Evolutionary conservation across 2,888 invertebrate species (phyloP), one percentile per base, ranked within the genome.

Genomic region (Micropterix aruncella): DNA sequence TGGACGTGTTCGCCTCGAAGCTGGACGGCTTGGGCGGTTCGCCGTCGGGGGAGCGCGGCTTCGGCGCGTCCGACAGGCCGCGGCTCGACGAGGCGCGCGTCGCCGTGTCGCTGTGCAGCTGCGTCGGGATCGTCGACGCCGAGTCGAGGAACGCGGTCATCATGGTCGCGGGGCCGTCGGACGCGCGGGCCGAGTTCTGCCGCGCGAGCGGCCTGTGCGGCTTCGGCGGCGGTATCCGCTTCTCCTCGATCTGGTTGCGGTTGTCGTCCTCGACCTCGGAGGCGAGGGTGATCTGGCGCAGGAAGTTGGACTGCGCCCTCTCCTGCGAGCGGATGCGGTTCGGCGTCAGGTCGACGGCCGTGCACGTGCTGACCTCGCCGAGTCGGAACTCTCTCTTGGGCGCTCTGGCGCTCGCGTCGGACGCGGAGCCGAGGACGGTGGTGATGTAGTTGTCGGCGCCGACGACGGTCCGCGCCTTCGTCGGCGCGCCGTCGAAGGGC

Each of bases 391-490:
- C 48, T 41, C 45, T 45, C 46, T 49, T 50, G 16, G 49, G 49
- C 18, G 48, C 42, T 14, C 46, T 47, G 40, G 42, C 42, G 2
- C 15, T 37, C 18, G 43, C 43, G 50, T 64, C 67, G 44, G 66
- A 65, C 53, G 63, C 57, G 63, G 78, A 62, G 53, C 73, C 66
- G 63, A 70, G 69, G 40, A 75, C 74, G 40, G 82, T 81, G 48
- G 79, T 80, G 43, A 83, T 80, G 57, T 83, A 83, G 62, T 81
- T 83, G 61, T 83, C 82, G 42, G 79, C 77, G 40, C 80, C 82
- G 52, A 82, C 81, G 54, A 77, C 57, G 45, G 77, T 68, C 59
- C 74, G 76, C 59, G 69, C 71, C 53, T 72, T 74, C 60, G 69
- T 58, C 53, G 64, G 60, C 48, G 63, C 60, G 50, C 59, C 59